A percentile compares a stretch with the other conserved stretches of the same genome.
Evolutionary conservation across 2,888 invertebrate genomes (phyloP).

Genomic region (Drosophila gaucha): DNA sequence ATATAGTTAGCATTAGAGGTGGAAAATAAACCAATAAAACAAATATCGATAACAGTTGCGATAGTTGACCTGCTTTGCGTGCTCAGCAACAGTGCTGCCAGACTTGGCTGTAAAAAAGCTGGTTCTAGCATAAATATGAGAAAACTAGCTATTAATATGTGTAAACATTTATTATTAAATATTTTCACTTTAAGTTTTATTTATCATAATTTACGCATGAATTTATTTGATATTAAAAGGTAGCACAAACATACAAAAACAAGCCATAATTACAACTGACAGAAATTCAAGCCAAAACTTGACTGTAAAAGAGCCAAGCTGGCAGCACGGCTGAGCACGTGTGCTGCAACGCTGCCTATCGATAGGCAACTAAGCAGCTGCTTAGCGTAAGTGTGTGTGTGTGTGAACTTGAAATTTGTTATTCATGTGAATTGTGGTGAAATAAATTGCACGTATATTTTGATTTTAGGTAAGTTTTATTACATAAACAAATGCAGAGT

Average conservation of each 20-base stretch:
- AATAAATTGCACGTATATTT: constrained; percentile 26
- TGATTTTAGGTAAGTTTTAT: constrained; percentile 54
- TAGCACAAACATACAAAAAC: background rate
- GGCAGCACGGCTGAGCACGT: constrained; percentile 8
- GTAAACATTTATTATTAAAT: no score
- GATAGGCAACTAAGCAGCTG: constrained; percentile 45
- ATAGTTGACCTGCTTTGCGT: constrained; percentile 3
- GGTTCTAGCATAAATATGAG: background rate
- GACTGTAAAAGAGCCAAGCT: background rate
- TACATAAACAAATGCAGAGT: constrained; percentile 64
- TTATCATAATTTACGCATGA: background rate
- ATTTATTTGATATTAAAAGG: background rate
- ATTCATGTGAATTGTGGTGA: constrained; percentile 44
- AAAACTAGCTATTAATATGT: no score
- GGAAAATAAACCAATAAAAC: background rate
- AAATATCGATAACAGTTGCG: constrained; percentile 7
- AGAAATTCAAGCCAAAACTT: background rate
- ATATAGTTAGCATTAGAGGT: background rate
- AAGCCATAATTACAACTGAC: background rate
- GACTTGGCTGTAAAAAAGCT: background rate
- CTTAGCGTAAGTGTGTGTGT: constrained; percentile 2
- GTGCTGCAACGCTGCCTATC: constrained; percentile 27
- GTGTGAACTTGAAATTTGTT: constrained; percentile 47
- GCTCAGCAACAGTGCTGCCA: background rate
- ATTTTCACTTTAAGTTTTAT: no score